phyloP scores from a whole-genome alignment of 2,113 vertebrate genomes.

The Arenaria interpres region DNA sequence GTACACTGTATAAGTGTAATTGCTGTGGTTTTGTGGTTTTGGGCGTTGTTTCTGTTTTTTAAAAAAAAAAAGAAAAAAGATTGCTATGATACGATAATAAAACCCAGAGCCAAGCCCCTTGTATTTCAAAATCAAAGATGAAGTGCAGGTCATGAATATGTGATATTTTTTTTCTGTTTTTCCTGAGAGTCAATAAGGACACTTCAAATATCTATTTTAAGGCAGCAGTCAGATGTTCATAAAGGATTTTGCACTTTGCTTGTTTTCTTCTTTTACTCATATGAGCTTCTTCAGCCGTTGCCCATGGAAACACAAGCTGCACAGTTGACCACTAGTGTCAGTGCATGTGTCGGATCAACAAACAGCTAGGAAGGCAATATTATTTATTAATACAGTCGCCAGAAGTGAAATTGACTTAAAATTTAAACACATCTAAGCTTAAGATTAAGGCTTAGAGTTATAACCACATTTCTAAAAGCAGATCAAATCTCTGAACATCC shows the following conservation, averaged over 20 bases:
- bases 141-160: not conserved
- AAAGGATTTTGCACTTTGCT: not conserved
- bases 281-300: constrained; percentile 10
- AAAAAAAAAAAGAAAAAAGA: too few species aligned
- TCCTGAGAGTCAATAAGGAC: not conserved
- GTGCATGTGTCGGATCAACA: constrained; percentile 14
- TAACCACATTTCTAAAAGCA: not conserved
- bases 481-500: not conserved
- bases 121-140: not conserved
- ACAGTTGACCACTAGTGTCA: not conserved
- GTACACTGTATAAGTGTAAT: not conserved
- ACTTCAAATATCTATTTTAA: not conserved
- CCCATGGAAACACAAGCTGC: constrained; percentile 23
- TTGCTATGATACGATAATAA: not conserved
- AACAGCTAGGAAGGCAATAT: constrained; percentile 13
- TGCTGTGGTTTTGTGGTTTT: not conserved
- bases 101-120: not conserved
- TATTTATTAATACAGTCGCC: not conserved
- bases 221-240: not conserved
- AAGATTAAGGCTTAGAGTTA: not conserved
- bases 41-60: too few species aligned
- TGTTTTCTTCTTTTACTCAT: constrained; percentile 11
- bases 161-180: not conserved
- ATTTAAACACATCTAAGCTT: not conserved
- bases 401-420: not conserved